Percentiles rank a stretch among this genome's conserved stretches.
These are phyloP conservation scores for Parauchenoglanis punctatus DNA, from an alignment of 2,797 vertebrate species.

Conservation along the genomic window DNA sequence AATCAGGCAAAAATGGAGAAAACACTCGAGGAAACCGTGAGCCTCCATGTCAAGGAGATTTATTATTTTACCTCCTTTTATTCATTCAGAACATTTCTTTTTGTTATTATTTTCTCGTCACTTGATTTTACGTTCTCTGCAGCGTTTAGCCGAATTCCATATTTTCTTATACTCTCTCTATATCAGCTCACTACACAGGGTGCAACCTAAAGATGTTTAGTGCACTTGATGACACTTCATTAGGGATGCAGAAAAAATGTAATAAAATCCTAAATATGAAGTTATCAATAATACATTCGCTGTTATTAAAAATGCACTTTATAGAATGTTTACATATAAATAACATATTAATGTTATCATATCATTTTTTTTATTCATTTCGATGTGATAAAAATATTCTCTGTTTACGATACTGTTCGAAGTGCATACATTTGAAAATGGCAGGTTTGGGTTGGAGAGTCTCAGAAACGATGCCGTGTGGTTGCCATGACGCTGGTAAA, in stretches of 20 bases:
- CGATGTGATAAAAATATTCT: no score
- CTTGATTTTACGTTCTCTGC: neutral
- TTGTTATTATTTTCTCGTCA: neutral
- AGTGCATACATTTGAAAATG: no score
- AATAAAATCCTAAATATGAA: neutral
- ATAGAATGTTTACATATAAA: no score
- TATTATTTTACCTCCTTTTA: neutral
- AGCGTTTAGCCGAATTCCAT: neutral
- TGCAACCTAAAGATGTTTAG: neutral
- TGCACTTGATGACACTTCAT: neutral
- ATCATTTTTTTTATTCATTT: no score
- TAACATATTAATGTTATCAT: neutral
- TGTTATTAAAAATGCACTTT: no score
- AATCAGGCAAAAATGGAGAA: neutral
- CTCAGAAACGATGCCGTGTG: no score
- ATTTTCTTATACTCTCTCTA: neutral
- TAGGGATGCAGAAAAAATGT: neutral
- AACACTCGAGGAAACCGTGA: neutral
- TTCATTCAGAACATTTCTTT: neutral
- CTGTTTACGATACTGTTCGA: no score
- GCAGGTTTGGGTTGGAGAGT: no score
- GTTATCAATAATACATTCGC: no score
- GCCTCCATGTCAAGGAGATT: neutral
- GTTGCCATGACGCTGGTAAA: no score
- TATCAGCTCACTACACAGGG: neutral